These are phyloP conservation scores for Apotomis betuletana DNA, from an alignment of 2,888 invertebrate genomes.

Conservation along the genomic window DNA sequence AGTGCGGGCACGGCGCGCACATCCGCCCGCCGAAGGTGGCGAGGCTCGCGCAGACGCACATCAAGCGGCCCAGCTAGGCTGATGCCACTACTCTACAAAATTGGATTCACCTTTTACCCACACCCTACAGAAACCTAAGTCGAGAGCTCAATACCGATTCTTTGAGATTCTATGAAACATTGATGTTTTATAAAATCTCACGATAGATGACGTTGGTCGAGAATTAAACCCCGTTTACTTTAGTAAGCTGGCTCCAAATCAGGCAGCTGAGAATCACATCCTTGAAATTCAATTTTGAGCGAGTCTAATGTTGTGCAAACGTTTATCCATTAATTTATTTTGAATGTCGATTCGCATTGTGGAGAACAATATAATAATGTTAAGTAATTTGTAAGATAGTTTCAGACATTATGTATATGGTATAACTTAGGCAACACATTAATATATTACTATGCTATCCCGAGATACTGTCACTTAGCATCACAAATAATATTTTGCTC, in stretches of 20 bases:
- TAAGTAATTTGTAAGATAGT: conserved; percentile 80
- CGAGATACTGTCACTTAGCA: conserved; percentile 58
- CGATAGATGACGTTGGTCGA: not conserved
- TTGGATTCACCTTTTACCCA: conserved; percentile 44
- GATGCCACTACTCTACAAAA: conserved; percentile 46
- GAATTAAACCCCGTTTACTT: not conserved
- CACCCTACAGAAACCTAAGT: not conserved
- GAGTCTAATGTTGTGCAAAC: conserved; percentile 68
- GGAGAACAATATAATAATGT: conserved; percentile 74
- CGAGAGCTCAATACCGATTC: not conserved
- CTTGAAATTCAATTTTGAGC: conserved; percentile 53
- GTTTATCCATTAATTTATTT: conserved; percentile 77
- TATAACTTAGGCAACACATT: conserved; percentile 57
- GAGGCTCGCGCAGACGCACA: conserved; percentile 70
- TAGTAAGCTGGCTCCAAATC: not conserved
- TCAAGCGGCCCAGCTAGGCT: conserved; percentile 77
- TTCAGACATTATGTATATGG: conserved; percentile 69
- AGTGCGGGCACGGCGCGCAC: conserved; percentile 75
- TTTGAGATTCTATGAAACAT: too few species aligned
- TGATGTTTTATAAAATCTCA: too few species aligned
- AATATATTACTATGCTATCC: conserved; percentile 64
- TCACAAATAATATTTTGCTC: conserved; percentile 62
- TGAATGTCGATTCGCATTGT: conserved; percentile 59
- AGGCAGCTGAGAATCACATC: conserved; percentile 39
- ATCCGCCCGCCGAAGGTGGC: conserved; percentile 80